Evolutionary conservation across 1,140 invertebrate species (phyloP).

Genomic region (Drosophila sechellia): DNA sequence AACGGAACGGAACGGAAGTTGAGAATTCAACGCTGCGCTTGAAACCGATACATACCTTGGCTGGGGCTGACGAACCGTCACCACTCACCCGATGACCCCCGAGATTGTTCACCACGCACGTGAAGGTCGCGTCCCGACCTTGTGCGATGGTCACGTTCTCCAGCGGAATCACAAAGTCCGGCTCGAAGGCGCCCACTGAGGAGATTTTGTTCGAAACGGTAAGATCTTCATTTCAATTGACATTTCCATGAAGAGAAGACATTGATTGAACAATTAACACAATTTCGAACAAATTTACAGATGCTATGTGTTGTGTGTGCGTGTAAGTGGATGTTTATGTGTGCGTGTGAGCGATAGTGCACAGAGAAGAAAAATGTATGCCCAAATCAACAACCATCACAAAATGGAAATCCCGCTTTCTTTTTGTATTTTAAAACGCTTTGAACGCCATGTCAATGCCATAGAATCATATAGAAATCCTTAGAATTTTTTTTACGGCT

Average conservation of each 20-base stretch:
- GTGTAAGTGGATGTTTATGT: neutral
- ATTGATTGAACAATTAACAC: conserved; percentile 77
- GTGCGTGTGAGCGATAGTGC: neutral
- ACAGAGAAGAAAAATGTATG: neutral
- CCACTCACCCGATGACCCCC: conserved; percentile 97
- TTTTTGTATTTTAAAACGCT: no score
- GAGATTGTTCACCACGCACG: conserved; percentile 95
- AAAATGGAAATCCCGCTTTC: neutral
- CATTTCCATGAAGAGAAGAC: conserved; percentile 73
- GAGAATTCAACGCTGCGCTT: conserved; percentile 61
- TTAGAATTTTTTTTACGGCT: no score
- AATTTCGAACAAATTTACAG: conserved; percentile 53
- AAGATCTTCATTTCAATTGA: conserved; percentile 82
- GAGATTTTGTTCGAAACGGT: conserved; percentile 84
- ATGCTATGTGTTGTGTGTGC: conserved; percentile 12
- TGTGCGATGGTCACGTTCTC: conserved; percentile 94
- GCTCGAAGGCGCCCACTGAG: conserved; percentile 88
- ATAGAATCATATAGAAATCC: no score
- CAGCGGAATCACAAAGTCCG: conserved; percentile 93
- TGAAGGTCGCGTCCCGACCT: conserved; percentile 94
- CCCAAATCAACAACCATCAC: neutral
- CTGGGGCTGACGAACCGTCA: conserved; percentile 88
- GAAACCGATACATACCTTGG: conserved; percentile 90
- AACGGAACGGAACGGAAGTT: conserved; percentile 8
- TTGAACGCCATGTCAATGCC: no score